Percentiles rank a stretch among this genome's conserved stretches.
phyloP scores from a whole-genome alignment of 1,140 invertebrate species.

The Aphis craccivora region DNA sequence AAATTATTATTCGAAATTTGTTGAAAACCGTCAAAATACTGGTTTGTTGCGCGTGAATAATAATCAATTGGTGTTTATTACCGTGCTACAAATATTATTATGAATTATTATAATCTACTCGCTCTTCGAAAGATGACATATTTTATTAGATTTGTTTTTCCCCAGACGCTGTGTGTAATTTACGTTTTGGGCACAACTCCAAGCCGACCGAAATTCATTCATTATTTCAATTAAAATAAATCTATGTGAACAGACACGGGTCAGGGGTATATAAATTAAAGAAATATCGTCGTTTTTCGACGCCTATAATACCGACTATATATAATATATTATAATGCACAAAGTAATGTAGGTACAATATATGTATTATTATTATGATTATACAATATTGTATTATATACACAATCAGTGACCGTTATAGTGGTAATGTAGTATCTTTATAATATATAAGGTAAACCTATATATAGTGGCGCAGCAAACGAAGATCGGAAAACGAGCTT shows the following conservation, averaged over 20 bases:
- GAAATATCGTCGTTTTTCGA: conserved; percentile 1
- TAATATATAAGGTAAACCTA: neutral
- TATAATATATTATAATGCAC: too few relatives aligned
- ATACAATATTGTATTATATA: neutral
- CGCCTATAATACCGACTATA: neutral
- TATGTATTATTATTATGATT: too few relatives aligned
- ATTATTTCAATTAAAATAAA: conserved; percentile 55
- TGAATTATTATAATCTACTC: neutral
- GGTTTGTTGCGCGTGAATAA: neutral
- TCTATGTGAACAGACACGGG: neutral
- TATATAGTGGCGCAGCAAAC: neutral
- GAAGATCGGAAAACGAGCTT: neutral
- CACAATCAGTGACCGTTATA: neutral
- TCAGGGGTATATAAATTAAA: conserved; percentile 2
- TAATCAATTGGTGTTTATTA: conserved; percentile 3
- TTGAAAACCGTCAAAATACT: conserved; percentile 2
- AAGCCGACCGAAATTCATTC: conserved; percentile 24
- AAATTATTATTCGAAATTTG: conserved; percentile 15
- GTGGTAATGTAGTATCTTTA: neutral
- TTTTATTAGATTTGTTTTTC: conserved; percentile 30
- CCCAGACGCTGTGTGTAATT: neutral
- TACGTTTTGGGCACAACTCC: conserved; percentile 43
- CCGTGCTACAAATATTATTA: neutral
- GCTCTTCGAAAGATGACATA: neutral
- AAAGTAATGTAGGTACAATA: too few relatives aligned